These are phyloP conservation scores for Drosophila mulleri DNA, from an alignment of 2,888 invertebrate genomes.

Conservation along the genomic window DNA sequence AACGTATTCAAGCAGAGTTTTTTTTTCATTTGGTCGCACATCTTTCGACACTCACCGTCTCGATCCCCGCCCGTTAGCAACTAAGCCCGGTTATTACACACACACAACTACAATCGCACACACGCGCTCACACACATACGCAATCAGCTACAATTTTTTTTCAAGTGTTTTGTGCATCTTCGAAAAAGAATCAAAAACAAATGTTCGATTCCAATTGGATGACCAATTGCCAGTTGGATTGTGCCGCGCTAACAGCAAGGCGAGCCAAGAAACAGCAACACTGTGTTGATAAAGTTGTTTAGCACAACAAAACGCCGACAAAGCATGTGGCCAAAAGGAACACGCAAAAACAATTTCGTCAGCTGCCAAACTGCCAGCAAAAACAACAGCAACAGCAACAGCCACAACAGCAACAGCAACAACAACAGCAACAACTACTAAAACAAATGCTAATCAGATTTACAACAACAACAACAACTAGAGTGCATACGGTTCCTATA, in stretches of 20 bases:
- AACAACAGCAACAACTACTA: conserved; percentile 30
- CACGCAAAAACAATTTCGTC: conserved; percentile 47
- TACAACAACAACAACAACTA: conserved; percentile 33
- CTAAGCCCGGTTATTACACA: conserved; percentile 11
- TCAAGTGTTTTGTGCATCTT: conserved; percentile 51
- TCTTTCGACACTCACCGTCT: conserved; percentile 32
- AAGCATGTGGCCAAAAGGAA: conserved; percentile 31
- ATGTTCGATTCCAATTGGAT: conserved; percentile 49
- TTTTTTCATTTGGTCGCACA: conserved; percentile 34
- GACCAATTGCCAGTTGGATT: conserved; percentile 48
- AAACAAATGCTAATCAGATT: conserved; percentile 43
- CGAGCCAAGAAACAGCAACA: conserved; percentile 25
- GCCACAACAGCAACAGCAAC: conserved; percentile 31
- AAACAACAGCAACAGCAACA: conserved; percentile 30
- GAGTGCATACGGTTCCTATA: conserved; percentile 62
- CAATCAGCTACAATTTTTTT: conserved; percentile 37
- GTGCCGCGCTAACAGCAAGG: conserved; percentile 38
- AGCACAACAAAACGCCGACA: conserved; percentile 42
- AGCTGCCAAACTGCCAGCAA: conserved; percentile 39
- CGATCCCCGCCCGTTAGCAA: conserved; percentile 10
- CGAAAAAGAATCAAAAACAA: conserved; percentile 17
- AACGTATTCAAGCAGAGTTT: background rate
- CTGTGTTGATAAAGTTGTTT: conserved; percentile 40
- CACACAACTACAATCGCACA: conserved; percentile 2
- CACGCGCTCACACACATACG: conserved; percentile 6